Base-by-base conservation (phyloP, 2,113 vertebrate genomes). In the Catagonus wagneri region DNA sequence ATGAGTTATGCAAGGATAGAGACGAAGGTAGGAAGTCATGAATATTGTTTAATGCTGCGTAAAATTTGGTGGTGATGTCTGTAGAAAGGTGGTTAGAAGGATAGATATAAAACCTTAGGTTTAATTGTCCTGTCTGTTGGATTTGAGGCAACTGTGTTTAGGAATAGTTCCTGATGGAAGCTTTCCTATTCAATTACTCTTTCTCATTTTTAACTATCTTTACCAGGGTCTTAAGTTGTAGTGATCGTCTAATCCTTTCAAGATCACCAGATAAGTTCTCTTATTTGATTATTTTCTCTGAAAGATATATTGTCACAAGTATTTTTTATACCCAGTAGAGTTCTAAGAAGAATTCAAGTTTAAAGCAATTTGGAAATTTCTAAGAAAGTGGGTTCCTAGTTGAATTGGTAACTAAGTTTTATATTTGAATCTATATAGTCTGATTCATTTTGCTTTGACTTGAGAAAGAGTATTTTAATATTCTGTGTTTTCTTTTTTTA, bases 401-500 rank as follows among this genome's bases (percentile, higher is more conserved):
- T 92, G 75, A 92, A 87, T 27, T 88, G 29, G 60, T 90, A 19
- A 89, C 7, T 90, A 66, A 96, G 5, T 85, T 92, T 95, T 80
- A 65, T 89, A 69, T 80, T 58, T 91, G 29, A 89, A 69, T 92
- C n/a, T 89, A 60, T 63, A 60, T 0, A 79, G 23, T 92, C 36
- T 94, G 19, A 50, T 94, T 95, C 63, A 86, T 60, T 76, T 69
- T 71, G 52, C 22, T 94, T 65, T 92, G 50, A 65, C 71, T 87
- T 90, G 44, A 63, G 32, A 83, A 71, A 93, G 78, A 7, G 6
- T 90, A 65, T 71, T 87, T 84, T 91, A 78, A 86, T 76, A 66
- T 90, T 94, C 25, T 90, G 0, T 66, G 52, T 85, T n/a, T n/a
- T n/a, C n/a, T n/a, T 44, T 44, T 44, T 66, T 25, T 91, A 80